These are phyloP conservation scores for Alcedo quadribrachys DNA, from an alignment of 2,797 vertebrate genomes.

Conservation along the genomic window DNA sequence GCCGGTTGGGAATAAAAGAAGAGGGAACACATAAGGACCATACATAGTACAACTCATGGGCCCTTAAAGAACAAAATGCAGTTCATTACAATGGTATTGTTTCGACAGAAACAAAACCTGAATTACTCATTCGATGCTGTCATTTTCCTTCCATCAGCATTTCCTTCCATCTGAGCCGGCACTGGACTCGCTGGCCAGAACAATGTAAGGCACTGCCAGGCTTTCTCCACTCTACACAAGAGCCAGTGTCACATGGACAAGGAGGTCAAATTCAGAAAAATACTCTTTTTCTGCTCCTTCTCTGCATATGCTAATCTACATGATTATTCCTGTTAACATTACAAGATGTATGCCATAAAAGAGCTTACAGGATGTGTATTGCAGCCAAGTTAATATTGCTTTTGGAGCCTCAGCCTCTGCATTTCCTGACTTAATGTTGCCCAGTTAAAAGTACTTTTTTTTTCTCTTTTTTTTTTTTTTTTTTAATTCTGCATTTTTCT, in stretches of 20 bases:
- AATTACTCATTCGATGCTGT: neutral
- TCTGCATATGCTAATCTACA: neutral
- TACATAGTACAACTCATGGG: neutral
- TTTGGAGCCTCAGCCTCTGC: slow-evolving; percentile 36
- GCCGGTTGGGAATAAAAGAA: neutral
- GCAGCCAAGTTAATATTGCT: slow-evolving; percentile 63
- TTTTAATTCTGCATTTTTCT: neutral
- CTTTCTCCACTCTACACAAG: neutral
- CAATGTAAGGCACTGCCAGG: neutral
- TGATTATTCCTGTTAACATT: slow-evolving; percentile 54
- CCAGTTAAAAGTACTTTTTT: neutral
- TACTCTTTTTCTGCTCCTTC: neutral
- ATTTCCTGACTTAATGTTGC: slow-evolving; percentile 30
- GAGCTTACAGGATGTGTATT: slow-evolving; percentile 39
- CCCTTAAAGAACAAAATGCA: neutral
- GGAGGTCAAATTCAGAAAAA: neutral
- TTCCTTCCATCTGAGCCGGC: rapidly evolving
- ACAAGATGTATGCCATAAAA: slow-evolving; percentile 17
- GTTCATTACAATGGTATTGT: neutral
- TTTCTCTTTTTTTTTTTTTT: neutral
- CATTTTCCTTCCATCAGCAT: neutral
- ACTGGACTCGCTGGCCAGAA: rapidly evolving
- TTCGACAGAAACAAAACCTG: neutral
- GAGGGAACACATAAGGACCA: neutral
- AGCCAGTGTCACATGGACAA: neutral